Conservation (phyloP, 2,113 vertebrate genomes). For the Todiramphus saurophagus region DNA sequence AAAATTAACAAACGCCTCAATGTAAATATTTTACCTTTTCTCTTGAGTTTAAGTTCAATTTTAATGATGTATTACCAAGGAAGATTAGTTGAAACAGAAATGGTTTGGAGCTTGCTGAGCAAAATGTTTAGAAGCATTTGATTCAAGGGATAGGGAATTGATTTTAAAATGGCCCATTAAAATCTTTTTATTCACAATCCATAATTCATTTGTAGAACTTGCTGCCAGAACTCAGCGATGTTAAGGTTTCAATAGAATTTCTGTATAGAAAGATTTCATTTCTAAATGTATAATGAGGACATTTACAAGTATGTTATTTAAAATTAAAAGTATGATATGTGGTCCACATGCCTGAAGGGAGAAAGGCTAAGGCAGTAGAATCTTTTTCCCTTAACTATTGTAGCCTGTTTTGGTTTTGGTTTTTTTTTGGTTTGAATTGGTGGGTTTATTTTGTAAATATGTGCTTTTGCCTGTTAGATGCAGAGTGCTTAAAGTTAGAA, state of each 20-base stretch:
- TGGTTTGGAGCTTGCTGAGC: neutral
- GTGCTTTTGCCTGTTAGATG: neutral
- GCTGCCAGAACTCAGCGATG: neutral
- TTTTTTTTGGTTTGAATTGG: neutral
- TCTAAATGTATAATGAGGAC: neutral
- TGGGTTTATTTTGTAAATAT: neutral
- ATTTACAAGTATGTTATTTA: neutral
- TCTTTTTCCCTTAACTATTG: neutral
- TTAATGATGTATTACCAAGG: neutral
- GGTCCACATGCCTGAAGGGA: neutral
- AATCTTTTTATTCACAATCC: neutral
- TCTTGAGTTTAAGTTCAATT: neutral
- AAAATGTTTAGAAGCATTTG: neutral
- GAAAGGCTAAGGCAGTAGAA: neutral
- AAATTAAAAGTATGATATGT: neutral
- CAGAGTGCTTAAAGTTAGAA: neutral
- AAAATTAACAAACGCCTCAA: neutral
- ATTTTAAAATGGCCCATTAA: slow-evolving; percentile 13
- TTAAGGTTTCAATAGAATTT: neutral
- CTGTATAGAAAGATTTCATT: neutral
- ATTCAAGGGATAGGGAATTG: neutral
- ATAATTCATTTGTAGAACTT: slow-evolving; percentile 3
- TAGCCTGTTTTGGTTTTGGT: neutral
- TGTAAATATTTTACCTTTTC: neutral
- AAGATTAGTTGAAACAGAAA: neutral